These are phyloP conservation scores for Squalus acanthias DNA, from an alignment of 2,797 vertebrate genomes.

Conservation along the genomic window DNA sequence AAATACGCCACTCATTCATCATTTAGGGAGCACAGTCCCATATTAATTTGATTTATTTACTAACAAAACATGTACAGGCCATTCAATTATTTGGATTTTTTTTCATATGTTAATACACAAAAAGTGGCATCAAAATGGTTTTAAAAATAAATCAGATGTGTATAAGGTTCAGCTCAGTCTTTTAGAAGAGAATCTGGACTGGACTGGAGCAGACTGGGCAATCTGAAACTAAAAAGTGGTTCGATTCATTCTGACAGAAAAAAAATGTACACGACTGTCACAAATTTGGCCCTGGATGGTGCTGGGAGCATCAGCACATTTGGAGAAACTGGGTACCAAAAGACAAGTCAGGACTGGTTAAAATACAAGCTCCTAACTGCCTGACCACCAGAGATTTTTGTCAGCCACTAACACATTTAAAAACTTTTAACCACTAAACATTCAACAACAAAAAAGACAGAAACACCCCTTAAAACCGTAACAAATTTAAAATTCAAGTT, in stretches of 20 bases:
- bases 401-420: neutral
- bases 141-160: neutral
- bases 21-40: neutral
- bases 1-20: neutral
- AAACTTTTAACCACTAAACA: neutral
- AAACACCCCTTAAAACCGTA: neutral
- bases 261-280: neutral
- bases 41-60: neutral
- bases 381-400: neutral
- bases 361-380: neutral
- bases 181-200: neutral
- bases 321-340: neutral
- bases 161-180: neutral
- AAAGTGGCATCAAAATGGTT: neutral
- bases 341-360: neutral
- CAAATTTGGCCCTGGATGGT: neutral
- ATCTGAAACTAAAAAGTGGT: neutral
- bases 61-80: neutral
- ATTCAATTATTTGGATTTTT: neutral
- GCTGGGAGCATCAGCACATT: neutral
- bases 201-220: neutral
- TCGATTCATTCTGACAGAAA: neutral
- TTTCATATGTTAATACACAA: neutral
- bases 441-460: neutral
- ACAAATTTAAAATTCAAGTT: neutral